phyloP scores from a whole-genome alignment of 2,888 invertebrate genomes.

The Melieria picta region DNA sequence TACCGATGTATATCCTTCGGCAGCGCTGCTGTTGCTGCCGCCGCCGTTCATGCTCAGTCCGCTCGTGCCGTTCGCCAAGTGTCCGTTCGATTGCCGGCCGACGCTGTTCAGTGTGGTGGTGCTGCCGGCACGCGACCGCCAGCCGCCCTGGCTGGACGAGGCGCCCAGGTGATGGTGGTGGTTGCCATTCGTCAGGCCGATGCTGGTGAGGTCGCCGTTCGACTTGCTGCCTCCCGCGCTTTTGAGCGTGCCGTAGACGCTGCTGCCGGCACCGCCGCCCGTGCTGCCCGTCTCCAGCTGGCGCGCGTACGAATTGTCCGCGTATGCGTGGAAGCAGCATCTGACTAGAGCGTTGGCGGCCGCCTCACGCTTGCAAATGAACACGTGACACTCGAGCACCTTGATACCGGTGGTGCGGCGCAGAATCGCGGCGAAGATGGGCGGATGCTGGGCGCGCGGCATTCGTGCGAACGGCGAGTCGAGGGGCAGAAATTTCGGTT shows the following conservation, averaged over 20 bases:
- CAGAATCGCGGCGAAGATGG: conserved; percentile 95
- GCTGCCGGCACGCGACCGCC: conserved; percentile 71
- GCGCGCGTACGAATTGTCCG: conserved; percentile 92
- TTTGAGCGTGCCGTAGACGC: conserved; percentile 69
- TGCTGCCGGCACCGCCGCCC: conserved; percentile 66
- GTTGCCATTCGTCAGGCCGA: conserved; percentile 58
- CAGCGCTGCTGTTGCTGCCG: conserved; percentile 56
- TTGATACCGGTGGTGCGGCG: conserved; percentile 96
- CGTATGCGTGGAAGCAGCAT: conserved; percentile 97
- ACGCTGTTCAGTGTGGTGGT: conserved; percentile 72
- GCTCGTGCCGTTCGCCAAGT: conserved; percentile 53
- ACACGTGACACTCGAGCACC: conserved; percentile 98
- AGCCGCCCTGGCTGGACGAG: conserved; percentile 58
- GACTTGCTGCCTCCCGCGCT: conserved; percentile 61
- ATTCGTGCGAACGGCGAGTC: conserved; percentile 96
- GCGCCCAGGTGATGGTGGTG: conserved; percentile 45
- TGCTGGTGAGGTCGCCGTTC: conserved; percentile 61
- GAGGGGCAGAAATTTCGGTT: conserved; percentile 90
- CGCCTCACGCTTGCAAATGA: conserved; percentile 95
- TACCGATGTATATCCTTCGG: conserved; percentile 65
- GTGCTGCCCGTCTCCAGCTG: conserved; percentile 76
- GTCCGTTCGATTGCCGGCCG: conserved; percentile 65
- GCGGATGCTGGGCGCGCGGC: conserved; percentile 93
- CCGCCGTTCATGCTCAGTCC: conserved; percentile 32
- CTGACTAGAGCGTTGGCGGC: conserved; percentile 97